phyloP scores from a whole-genome alignment of 2,113 vertebrate species.

The Pelobates fuscus region DNA sequence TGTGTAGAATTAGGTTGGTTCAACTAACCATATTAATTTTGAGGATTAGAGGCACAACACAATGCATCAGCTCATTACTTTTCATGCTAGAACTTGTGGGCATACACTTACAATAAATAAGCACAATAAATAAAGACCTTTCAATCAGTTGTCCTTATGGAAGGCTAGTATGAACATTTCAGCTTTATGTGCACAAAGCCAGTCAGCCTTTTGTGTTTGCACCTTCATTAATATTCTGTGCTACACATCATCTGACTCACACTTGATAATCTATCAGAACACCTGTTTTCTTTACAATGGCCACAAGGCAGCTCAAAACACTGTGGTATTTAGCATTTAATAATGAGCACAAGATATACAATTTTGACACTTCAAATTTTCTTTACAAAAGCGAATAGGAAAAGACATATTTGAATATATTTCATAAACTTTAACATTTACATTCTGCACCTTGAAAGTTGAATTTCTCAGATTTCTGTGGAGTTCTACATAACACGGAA shows the following conservation, averaged over 20 bases:
- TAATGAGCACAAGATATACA: slow-evolving; percentile 82
- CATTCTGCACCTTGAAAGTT: slow-evolving; percentile 51
- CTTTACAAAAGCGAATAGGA: slow-evolving; percentile 69
- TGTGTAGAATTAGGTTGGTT: slow-evolving; percentile 14
- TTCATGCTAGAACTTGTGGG: slow-evolving; percentile 23
- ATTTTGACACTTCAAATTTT: slow-evolving; percentile 83
- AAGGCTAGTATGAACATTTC: slow-evolving; percentile 73
- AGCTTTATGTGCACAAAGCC: slow-evolving; percentile 75
- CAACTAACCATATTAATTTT: slow-evolving; percentile 26
- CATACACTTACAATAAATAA: slow-evolving; percentile 40
- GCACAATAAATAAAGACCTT: slow-evolving; percentile 45
- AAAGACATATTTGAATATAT: slow-evolving; percentile 71
- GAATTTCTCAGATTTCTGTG: slow-evolving; percentile 24
- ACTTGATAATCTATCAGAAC: slow-evolving; percentile 85
- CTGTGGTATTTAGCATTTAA: slow-evolving; percentile 85
- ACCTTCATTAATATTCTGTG: slow-evolving; percentile 81
- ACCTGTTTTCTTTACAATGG: slow-evolving; percentile 86
- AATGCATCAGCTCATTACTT: slow-evolving; percentile 39
- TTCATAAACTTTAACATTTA: slow-evolving; percentile 66
- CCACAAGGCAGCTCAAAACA: slow-evolving; percentile 84
- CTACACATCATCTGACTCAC: slow-evolving; percentile 79
- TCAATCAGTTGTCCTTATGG: slow-evolving; percentile 67
- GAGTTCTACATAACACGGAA: slow-evolving; percentile 20
- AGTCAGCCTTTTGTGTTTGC: slow-evolving; percentile 70
- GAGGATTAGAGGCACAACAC: slow-evolving; percentile 17